Evolutionary conservation across 2,888 invertebrate species (phyloP), one percentile per base, ranked within the genome.

Genomic region (Sarcophaga subvicina): DNA sequence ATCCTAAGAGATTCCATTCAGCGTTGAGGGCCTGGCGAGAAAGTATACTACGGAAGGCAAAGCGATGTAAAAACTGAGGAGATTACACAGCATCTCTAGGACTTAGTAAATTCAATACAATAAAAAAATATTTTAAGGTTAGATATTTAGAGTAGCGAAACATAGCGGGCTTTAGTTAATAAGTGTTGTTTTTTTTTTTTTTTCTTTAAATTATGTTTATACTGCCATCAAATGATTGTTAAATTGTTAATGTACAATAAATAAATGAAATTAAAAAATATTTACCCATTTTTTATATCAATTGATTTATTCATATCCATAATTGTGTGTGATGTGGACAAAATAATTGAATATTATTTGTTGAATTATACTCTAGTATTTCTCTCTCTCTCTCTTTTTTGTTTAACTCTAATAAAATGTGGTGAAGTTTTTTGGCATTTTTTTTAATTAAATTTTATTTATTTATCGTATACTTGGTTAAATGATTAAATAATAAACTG

Each of bases 211-310:
- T 37, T 37, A 37, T 37, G 37, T 37, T 37, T 37, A 37, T 37
- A 37, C 10, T 37, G 10, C 37, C 37, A 37, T 37, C 37, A 37
- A 37, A 64, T 14, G 22, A 84, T 45, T 63, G 20, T 45, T 49
- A 59, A 72, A 37, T 73, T 75, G 45, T 22, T 62, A 5, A 12
- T 47, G 14, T 73, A 47, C 11, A 64, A 45, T 5, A 60, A 22
- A 49, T 47, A 75, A 12, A 22, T 47, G 63, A 64, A 67, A 73
- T 25, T 66, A 81, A 37, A 72, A 59, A 64, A 83, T 84, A 83
- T 88, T 88, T 89, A 89, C 89, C 89, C 87, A 77, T 89, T 89
- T 81, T 87, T 88, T 67, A 85, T 80, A 81, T 88, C 88, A 78
- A 85, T 45, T 83, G 87, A 86, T 84, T 84, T 84, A 76, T 85